Conservation (phyloP, 2,888 invertebrate genomes). For the Papilio demoleus region DNA sequence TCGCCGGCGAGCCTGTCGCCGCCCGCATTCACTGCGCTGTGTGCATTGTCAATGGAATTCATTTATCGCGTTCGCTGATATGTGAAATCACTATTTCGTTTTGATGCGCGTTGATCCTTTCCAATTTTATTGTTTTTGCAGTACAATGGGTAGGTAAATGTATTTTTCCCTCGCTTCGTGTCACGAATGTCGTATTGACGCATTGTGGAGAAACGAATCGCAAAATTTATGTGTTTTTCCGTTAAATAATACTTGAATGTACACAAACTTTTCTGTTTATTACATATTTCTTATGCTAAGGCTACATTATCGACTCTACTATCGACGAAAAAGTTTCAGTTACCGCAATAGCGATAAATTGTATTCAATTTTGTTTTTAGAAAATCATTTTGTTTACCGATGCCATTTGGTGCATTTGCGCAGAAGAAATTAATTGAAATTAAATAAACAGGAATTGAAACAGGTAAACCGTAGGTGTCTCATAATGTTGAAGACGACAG, state of each 20-base stretch:
- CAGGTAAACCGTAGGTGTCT: too few relatives aligned
- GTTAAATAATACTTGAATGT: background rate
- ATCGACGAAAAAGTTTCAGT: too few relatives aligned
- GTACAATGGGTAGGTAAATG: slow-evolving; percentile 31
- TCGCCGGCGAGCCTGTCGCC: slow-evolving; percentile 50
- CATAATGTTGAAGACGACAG: too few relatives aligned
- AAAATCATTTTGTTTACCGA: too few relatives aligned
- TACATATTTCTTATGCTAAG: too few relatives aligned
- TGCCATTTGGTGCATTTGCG: too few relatives aligned
- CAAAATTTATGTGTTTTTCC: background rate
- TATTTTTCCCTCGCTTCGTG: slow-evolving; percentile 32
- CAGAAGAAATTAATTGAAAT: too few relatives aligned
- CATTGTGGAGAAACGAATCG: slow-evolving; percentile 6
- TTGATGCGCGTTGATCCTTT: slow-evolving; percentile 40
- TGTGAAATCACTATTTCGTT: slow-evolving; percentile 70
- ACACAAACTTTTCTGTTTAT: too few relatives aligned
- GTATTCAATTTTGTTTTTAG: too few relatives aligned
- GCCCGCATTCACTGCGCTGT: slow-evolving; percentile 48
- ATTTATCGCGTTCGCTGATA: slow-evolving; percentile 67
- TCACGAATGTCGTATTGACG: slow-evolving; percentile 20
- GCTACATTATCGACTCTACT: too few relatives aligned
- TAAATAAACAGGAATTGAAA: too few relatives aligned
- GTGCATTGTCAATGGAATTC: slow-evolving; percentile 68
- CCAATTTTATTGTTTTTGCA: slow-evolving; percentile 42
- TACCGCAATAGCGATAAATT: too few relatives aligned